Evolutionary conservation across 2,797 vertebrate genomes (phyloP), one percentile per base, ranked within the genome.

Genomic region (Vireo griseus): DNA sequence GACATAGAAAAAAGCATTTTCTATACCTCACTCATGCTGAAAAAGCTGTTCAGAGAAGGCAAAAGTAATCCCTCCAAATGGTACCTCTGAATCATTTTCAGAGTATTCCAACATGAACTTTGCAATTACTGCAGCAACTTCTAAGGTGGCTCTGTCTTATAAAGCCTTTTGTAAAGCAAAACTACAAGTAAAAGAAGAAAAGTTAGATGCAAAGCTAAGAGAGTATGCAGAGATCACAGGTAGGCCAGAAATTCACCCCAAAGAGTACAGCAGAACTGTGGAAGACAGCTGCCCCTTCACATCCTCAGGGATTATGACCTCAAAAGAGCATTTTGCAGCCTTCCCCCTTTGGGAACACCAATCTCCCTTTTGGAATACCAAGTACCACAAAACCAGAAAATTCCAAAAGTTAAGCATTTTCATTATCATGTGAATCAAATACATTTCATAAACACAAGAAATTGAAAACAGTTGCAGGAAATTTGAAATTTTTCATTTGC

Each of bases 21-120:
- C 54, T 85, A 57, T 88, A 83, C 40, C 28, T 93, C 85, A 80
- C 71, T 95, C 67, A 92, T 66, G 44, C 57, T 89, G 67, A 94
- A 78, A 93, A 74, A 95, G 77, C 58, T 89, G 62, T 88, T 94
- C 74, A 45, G 62, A 42, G 40, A 92, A 73, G 29, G 31, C 39
- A 55, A 45, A 51, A 67, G 22, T 83, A 72, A 83, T 37, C 10
- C 20, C 57, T 77, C 12, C 12, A 18, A 26, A 42, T 59, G 33
- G 17, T 40, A 59, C 28, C 48, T 88, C 71, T 16, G 19, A 88
- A 48, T 84, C 51, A 31, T 66, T 72, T 50, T 52, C 5, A 67
- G 68, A 91, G 95, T 85, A 75, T 21, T 65, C 44, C 71, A 79
- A 84, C n/a, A 75, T 40, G 35, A 52, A 35, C 5, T 57, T 63